Evolutionary conservation across 2,888 invertebrate genomes (phyloP).

Genomic region (Timandra comae): DNA sequence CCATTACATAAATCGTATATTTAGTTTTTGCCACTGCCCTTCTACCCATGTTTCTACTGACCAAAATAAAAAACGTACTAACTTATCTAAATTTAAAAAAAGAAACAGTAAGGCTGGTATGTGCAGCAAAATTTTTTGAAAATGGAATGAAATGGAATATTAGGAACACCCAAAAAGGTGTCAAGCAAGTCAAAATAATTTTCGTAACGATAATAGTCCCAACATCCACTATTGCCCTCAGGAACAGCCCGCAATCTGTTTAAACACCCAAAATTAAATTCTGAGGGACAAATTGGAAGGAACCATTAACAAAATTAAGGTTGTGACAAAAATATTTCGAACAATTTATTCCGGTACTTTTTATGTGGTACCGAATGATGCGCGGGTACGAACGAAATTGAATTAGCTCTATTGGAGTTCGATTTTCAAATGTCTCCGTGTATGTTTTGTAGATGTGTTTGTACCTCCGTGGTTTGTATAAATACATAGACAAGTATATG

Average conservation of each 20-base stretch:
- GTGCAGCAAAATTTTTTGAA: too few species aligned
- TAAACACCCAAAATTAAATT: slow-evolving; percentile 31
- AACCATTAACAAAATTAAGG: slow-evolving; percentile 28
- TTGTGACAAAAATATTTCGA: slow-evolving; percentile 21
- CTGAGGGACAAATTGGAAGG: slow-evolving; percentile 24
- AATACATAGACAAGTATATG: too few species aligned
- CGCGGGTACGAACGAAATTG: not conserved
- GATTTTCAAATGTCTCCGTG: not conserved
- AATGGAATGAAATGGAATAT: too few species aligned
- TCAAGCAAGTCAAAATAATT: not conserved
- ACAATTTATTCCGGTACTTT: slow-evolving; percentile 5
- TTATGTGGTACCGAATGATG: not conserved
- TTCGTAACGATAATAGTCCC: slow-evolving; percentile 9
- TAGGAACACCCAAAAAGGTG: too few species aligned
- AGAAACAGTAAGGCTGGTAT: too few species aligned
- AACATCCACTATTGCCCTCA: slow-evolving; percentile 24
- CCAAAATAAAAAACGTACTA: too few species aligned
- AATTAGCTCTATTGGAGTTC: not conserved
- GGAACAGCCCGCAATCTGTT: slow-evolving; percentile 30
- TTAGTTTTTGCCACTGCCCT: too few species aligned
- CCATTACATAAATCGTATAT: too few species aligned
- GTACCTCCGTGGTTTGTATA: too few species aligned
- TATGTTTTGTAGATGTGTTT: too few species aligned
- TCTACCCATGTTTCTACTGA: too few species aligned
- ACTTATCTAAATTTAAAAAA: too few species aligned